Percentiles rank a stretch among this genome's conserved stretches.
Evolutionary conservation across 2,113 vertebrate species (phyloP).

Genomic region (Psittacula cyanocephala): DNA sequence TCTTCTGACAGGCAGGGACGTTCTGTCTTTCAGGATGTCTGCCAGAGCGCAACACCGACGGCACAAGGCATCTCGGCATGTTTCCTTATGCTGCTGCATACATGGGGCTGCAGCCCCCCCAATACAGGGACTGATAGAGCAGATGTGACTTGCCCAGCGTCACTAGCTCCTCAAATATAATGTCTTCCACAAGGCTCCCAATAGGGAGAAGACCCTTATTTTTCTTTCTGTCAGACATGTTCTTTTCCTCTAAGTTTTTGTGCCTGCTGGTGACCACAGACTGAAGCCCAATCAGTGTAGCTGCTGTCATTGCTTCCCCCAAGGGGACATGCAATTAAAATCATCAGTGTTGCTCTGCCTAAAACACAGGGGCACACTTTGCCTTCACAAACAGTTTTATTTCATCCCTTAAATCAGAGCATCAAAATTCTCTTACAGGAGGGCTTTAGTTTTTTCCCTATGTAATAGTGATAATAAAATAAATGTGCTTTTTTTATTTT

Average conservation of each 20-base stretch:
- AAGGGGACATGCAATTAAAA: background rate
- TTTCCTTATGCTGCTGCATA: background rate
- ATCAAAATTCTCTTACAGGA: background rate
- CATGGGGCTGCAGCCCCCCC: background rate
- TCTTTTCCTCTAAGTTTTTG: background rate
- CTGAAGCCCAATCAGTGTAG: background rate
- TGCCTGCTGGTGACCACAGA: background rate
- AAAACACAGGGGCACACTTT: background rate
- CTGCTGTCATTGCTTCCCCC: background rate
- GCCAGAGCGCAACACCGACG: background rate
- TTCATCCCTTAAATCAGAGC: background rate
- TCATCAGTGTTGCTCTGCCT: background rate
- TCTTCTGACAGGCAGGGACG: background rate
- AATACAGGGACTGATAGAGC: background rate
- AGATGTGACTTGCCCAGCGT: background rate
- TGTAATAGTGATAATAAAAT: background rate
- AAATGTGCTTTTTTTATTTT: background rate
- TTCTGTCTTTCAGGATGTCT: background rate
- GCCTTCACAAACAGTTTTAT: background rate
- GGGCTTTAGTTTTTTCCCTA: background rate
- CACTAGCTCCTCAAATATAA: background rate
- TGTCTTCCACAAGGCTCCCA: background rate
- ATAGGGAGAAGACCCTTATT: background rate
- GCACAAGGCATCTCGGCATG: background rate
- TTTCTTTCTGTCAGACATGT: background rate